A percentile compares a stretch with the other conserved stretches of the same genome.
Evolutionary conservation across 2,113 vertebrate genomes (phyloP).

Genomic region (Plotosus lineatus): DNA sequence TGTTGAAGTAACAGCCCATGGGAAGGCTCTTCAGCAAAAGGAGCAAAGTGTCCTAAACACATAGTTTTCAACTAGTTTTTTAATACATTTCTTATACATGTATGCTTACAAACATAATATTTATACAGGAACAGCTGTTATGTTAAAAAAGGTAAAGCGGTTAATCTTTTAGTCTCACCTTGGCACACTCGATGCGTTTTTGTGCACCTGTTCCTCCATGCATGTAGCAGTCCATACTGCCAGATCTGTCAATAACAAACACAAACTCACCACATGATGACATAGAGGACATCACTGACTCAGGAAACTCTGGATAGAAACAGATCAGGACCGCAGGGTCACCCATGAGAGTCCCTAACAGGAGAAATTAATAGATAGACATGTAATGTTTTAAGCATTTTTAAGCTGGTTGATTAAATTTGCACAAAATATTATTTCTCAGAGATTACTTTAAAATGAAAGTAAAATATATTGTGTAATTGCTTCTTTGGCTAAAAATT

Average conservation of each 20-base stretch:
- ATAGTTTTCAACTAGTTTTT: background rate
- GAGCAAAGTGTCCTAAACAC: conserved; percentile 74
- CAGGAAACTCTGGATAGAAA: conserved; percentile 77
- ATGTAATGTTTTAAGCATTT: no score
- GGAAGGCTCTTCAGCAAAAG: conserved; percentile 84
- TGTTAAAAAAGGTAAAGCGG: background rate
- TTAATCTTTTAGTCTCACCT: conserved; percentile 61
- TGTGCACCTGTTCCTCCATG: background rate
- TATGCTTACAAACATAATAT: background rate
- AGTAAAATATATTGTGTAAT: no score
- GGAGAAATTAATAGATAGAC: background rate
- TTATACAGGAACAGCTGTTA: background rate
- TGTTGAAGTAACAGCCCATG: conserved; percentile 84
- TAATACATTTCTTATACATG: background rate
- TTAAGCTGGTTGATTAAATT: no score
- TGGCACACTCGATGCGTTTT: conserved; percentile 73
- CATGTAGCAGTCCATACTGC: conserved; percentile 69
- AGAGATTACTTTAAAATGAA: no score
- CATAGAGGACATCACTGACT: conserved; percentile 59
- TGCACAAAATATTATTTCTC: no score
- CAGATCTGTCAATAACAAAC: conserved; percentile 81
- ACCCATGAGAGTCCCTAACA: conserved; percentile 75
- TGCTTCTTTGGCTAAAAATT: no score
- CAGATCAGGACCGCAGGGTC: conserved; percentile 79
- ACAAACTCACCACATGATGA: conserved; percentile 75